Percentiles rank a stretch among this genome's conserved stretches.
Evolutionary conservation across 1,140 invertebrate genomes (phyloP).

Genomic region (Drosophila nigromelanica): DNA sequence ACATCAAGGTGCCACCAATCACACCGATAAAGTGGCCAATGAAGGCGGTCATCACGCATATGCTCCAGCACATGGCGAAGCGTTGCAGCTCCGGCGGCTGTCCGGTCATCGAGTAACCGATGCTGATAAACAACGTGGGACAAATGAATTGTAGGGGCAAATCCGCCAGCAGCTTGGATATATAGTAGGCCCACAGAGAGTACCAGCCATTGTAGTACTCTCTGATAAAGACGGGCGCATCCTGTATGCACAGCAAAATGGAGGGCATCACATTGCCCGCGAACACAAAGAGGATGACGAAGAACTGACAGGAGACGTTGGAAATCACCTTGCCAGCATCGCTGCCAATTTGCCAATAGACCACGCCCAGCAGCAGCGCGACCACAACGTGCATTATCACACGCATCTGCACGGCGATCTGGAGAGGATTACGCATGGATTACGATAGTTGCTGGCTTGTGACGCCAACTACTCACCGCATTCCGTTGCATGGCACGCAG

Average conservation of each 20-base stretch:
- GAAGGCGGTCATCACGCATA: conserved; percentile 89
- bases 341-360: conserved; percentile 92
- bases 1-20: conserved; percentile 89
- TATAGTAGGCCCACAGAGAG: conserved; percentile 91
- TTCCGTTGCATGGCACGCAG: conserved; percentile 61
- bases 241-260: conserved; percentile 92
- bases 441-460: not conserved
- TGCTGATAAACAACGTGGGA: conserved; percentile 89
- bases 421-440: conserved; percentile 44
- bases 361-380: conserved; percentile 90
- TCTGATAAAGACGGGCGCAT: conserved; percentile 92
- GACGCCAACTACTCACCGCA: conserved; percentile 38
- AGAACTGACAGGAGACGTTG: conserved; percentile 93
- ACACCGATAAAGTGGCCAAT: conserved; percentile 92
- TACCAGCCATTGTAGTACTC: conserved; percentile 97
- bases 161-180: conserved; percentile 93
- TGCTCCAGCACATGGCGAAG: conserved; percentile 88
- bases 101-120: conserved; percentile 92
- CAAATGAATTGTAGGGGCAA: conserved; percentile 91
- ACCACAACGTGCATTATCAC: conserved; percentile 89
- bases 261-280: conserved; percentile 95
- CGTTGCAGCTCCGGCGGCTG: conserved; percentile 89
- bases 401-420: conserved; percentile 90
- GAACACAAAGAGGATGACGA: conserved; percentile 93
- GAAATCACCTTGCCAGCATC: conserved; percentile 90